Percentiles rank a stretch among this genome's conserved stretches.
Conservation (phyloP, 1,140 invertebrate species). For the Temnothorax curvispinosus region DNA sequence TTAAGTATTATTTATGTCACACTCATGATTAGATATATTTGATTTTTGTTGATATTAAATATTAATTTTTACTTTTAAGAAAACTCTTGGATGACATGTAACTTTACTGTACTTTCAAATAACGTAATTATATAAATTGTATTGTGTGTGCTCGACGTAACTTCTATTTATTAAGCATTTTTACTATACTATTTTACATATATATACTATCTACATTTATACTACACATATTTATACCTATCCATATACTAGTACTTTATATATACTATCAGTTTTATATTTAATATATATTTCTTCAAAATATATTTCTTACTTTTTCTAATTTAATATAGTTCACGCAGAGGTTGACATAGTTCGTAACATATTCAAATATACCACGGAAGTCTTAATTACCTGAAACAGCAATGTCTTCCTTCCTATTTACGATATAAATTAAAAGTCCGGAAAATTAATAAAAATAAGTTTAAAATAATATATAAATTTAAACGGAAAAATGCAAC, state of each 20-base stretch:
- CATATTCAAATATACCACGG: slow-evolving; percentile 68
- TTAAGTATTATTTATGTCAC: neutral
- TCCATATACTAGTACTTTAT: no score
- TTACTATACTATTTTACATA: neutral
- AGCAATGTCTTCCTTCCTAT: slow-evolving; percentile 20
- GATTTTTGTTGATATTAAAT: neutral
- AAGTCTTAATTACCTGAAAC: slow-evolving; percentile 68
- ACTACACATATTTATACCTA: no score
- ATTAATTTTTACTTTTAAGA: neutral
- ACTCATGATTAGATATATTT: neutral
- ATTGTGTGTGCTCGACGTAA: neutral
- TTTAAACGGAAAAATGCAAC: neutral
- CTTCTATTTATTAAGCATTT: slow-evolving; percentile 38
- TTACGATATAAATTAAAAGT: neutral
- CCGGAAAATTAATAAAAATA: neutral
- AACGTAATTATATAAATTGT: neutral
- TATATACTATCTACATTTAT: no score
- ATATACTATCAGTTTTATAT: slow-evolving; percentile 10
- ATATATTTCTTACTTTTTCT: neutral
- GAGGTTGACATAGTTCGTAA: slow-evolving; percentile 41
- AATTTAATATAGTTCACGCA: slow-evolving; percentile 9
- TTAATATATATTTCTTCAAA: neutral
- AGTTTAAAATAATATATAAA: neutral
- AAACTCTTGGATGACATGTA: neutral
- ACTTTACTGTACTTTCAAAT: neutral